These are phyloP conservation scores for Magallana nippona DNA, from an alignment of 2,888 invertebrate species.

Conservation along the genomic window DNA sequence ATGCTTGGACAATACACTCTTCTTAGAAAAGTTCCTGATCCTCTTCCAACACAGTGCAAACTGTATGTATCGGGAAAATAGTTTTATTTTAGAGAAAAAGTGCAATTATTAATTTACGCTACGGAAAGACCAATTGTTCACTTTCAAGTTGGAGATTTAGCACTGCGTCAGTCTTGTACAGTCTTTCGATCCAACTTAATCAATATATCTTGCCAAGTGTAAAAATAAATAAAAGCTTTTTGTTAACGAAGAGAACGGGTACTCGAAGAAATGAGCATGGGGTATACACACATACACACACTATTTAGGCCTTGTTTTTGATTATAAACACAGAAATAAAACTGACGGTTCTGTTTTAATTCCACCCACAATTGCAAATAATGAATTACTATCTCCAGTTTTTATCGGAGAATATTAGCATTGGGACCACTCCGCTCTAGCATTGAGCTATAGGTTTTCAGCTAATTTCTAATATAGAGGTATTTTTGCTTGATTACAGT, in stretches of 20 bases:
- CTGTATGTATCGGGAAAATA: not conserved
- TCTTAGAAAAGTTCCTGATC: not conserved
- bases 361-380: conserved; percentile 30
- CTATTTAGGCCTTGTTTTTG: not conserved
- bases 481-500: conserved; percentile 30
- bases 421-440: conserved; percentile 24
- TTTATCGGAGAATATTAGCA: conserved; percentile 29
- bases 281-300: not conserved
- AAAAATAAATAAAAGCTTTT: conserved; percentile 19
- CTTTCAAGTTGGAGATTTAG: conserved; percentile 24
- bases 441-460: conserved; percentile 6
- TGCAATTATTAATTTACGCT: not conserved
- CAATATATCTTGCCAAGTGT: conserved; percentile 31
- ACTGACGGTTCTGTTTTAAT: conserved; percentile 20
- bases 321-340: conserved; percentile 7
- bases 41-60: not conserved
- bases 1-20: not conserved
- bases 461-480: conserved; percentile 35
- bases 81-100: conserved; percentile 1
- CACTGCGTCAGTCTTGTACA: not conserved
- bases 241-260: conserved; percentile 1
- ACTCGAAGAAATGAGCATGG: not conserved
- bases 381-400: conserved; percentile 30
- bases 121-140: conserved; percentile 1
- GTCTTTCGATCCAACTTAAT: conserved; percentile 29